Evolutionary conservation across 2,113 vertebrate species (phyloP).

Genomic region (Orthonyx spaldingii): DNA sequence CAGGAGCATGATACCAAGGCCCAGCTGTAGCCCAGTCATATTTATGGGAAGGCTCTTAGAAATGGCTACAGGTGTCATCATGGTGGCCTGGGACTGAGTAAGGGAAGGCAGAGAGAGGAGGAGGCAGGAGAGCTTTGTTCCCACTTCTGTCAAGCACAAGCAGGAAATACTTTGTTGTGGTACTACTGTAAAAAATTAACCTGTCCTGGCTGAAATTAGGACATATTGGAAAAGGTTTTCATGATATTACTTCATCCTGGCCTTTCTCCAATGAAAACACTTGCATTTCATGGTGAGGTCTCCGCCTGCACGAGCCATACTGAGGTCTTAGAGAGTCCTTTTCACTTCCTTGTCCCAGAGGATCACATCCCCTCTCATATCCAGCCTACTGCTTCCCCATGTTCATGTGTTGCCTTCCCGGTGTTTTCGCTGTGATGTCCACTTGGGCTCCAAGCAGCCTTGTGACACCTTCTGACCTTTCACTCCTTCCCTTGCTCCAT

Average conservation of each 20-base stretch:
- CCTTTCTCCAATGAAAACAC: neutral
- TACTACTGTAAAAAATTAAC: neutral
- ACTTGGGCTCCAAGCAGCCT: neutral
- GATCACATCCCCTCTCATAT: neutral
- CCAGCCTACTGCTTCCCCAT: neutral
- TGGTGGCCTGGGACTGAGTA: neutral
- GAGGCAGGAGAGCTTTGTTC: neutral
- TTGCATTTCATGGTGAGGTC: neutral
- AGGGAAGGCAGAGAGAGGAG: neutral
- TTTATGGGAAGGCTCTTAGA: neutral
- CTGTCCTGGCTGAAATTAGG: neutral
- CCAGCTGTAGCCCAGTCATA: neutral
- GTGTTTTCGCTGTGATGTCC: rapidly evolving
- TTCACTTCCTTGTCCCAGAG: neutral
- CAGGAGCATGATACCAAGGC: rapidly evolving
- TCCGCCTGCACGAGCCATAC: neutral
- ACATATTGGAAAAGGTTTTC: neutral
- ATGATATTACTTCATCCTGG: neutral
- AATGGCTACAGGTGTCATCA: neutral
- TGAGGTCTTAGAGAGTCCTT: neutral
- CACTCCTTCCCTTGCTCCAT: neutral
- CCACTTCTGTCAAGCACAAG: neutral
- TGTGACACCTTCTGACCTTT: neutral
- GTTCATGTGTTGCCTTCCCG: neutral
- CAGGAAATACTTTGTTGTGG: neutral